These are phyloP conservation scores for Gryllus longicercus DNA, from an alignment of 2,888 invertebrate species.

Conservation along the genomic window DNA sequence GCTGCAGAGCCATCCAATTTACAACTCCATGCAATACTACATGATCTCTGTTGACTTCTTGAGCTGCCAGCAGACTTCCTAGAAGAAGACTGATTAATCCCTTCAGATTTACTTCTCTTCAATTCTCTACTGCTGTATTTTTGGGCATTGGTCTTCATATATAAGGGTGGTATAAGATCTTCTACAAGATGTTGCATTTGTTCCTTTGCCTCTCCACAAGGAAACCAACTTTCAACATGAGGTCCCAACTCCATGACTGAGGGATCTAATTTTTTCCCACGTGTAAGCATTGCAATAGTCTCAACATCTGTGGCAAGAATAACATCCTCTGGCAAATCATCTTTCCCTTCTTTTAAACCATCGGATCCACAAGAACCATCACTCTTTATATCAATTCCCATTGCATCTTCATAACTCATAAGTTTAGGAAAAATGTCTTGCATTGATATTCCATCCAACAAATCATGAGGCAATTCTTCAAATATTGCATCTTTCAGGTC, in stretches of 20 bases:
- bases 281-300: background rate
- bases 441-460: constrained; percentile 80
- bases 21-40: constrained; percentile 66
- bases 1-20: constrained; percentile 63
- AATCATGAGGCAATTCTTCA: constrained; percentile 77
- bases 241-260: constrained; percentile 46
- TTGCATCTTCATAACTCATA: constrained; percentile 65
- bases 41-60: constrained; percentile 60
- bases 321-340: constrained; percentile 42
- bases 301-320: constrained; percentile 46
- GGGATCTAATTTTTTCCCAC: constrained; percentile 41
- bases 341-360: constrained; percentile 45
- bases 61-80: constrained; percentile 43
- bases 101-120: constrained; percentile 64
- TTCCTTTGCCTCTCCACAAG: constrained; percentile 51
- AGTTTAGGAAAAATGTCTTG: constrained; percentile 76
- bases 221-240: constrained; percentile 45
- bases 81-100: constrained; percentile 45
- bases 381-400: constrained; percentile 60
- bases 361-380: constrained; percentile 45
- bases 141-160: constrained; percentile 21
- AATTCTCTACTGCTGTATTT: constrained; percentile 52
- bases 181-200: constrained; percentile 55
- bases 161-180: constrained; percentile 42
- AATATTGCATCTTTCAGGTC: constrained; percentile 83